Base-by-base conservation (phyloP, 2,113 vertebrate species). In the Austrofundulus limnaeus region DNA sequence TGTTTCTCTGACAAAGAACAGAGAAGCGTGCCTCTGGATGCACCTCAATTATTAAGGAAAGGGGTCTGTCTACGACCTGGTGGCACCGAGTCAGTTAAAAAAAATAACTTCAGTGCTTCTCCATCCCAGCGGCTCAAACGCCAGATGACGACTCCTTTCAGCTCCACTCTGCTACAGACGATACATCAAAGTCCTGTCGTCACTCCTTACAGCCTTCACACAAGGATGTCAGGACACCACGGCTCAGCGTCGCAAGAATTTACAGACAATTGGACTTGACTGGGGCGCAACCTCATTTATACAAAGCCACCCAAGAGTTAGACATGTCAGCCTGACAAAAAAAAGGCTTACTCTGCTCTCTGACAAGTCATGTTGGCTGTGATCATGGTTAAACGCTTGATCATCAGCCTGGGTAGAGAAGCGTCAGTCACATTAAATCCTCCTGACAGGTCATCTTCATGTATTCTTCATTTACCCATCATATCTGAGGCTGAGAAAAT, bases 231-330 rank as follows among this genome's bases (percentile, higher is more conserved):
- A 12, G 21, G 52, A 63, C 67, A 8, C 61, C 75, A 54, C 51
- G 59, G 52, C 77, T 64, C 64, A 76, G 69, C 64, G n/a, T 85
- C 76, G 43, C 1, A 70, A 54, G 77, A 64, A 75, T 84, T 87
- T 61, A 77, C 68, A 84, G 86, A 88, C 87, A 86, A 88, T 87
- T 81, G 80, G 61, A 84, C 66, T 47, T 83, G 88, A 88, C 87
- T 87, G 72, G 87, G 81, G 73, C 82, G 54, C 71, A 78, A 84
- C 88, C 87, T 82, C 80, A 85, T 88, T 86, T 81, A 83, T 55
- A 74, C 72, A 82, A 73, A 81, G 76, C 77, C 80, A 80, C 81
- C 80, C 78, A 57, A 64, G 78, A 89, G 75, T 83, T 77, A 75
- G 78, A 84, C 69, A 46, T 78, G 84, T 84, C 86, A 77, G 59